Conservation (phyloP, 2,888 invertebrate species). For the Aphrophora alni region DNA sequence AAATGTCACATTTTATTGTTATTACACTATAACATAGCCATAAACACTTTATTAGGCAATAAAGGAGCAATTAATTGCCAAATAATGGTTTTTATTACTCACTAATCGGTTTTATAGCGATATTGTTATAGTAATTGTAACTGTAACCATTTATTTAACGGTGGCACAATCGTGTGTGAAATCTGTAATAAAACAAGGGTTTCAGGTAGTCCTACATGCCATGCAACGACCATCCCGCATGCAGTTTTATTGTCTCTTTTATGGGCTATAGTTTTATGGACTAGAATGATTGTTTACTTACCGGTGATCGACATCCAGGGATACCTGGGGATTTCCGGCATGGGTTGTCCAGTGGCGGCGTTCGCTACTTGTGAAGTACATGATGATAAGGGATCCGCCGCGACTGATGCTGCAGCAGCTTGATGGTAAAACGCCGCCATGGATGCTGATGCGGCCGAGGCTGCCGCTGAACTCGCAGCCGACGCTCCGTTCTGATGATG, state of each 20-base stretch:
- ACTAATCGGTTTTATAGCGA: background rate
- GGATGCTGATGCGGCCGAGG: conserved; percentile 69
- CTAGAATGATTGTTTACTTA: conserved; percentile 59
- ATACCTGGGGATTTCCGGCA: conserved; percentile 91
- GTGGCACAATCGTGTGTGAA: background rate
- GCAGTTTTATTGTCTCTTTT: background rate
- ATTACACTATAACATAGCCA: conserved; percentile 1
- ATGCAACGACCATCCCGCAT: background rate
- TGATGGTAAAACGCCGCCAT: conserved; percentile 91
- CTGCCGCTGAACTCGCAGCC: conserved; percentile 71
- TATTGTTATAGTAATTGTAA: background rate
- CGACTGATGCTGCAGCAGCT: conserved; percentile 75
- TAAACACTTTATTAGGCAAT: conserved; percentile 1
- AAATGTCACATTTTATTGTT: background rate
- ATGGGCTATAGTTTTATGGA: background rate
- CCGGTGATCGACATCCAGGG: conserved; percentile 98
- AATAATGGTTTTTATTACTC: conserved; percentile 9
- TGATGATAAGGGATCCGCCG: conserved; percentile 81
- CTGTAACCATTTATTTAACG: background rate
- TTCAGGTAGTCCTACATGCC: background rate
- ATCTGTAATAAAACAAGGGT: conserved; percentile 11
- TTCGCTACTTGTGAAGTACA: conserved; percentile 75
- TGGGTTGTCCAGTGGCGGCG: conserved; percentile 77
- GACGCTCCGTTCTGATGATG: conserved; percentile 70
- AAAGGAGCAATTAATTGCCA: conserved; percentile 4